phyloP scores from a whole-genome alignment of 2,797 vertebrate genomes.

The Poecilia velifera region DNA sequence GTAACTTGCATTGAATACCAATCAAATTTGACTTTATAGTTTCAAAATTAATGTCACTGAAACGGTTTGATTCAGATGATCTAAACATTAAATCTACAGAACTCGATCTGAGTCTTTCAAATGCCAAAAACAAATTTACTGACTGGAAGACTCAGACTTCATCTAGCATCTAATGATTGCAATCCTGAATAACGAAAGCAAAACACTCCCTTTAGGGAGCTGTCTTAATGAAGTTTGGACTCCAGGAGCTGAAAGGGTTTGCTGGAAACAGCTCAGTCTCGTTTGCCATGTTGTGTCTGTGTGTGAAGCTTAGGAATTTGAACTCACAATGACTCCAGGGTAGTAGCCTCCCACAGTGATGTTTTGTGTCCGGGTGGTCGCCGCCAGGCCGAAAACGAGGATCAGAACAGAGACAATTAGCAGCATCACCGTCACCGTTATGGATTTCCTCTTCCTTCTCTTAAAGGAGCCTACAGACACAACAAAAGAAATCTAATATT shows the following conservation, averaged over 20 bases:
- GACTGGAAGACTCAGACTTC: constrained; percentile 41
- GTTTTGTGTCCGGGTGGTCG: constrained; percentile 97
- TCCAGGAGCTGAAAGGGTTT: constrained; percentile 33
- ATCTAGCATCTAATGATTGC: constrained; percentile 63
- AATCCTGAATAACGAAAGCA: constrained; percentile 78
- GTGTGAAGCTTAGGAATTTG: constrained; percentile 19
- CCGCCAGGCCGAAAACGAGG: constrained; percentile 93
- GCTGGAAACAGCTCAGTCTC: constrained; percentile 17
- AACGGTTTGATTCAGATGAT: neutral
- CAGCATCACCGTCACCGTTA: constrained; percentile 92
- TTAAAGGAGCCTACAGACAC: constrained; percentile 89
- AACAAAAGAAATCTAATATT: neutral
- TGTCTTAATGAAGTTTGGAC: constrained; percentile 41
- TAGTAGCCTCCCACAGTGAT: constrained; percentile 98
- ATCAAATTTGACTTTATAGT: constrained; percentile 22
- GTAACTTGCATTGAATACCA: constrained; percentile 15
- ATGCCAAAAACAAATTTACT: constrained; percentile 55
- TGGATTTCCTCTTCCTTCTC: constrained; percentile 95
- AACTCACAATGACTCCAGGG: constrained; percentile 97
- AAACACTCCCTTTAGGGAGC: constrained; percentile 48
- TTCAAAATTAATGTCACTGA: constrained; percentile 17
- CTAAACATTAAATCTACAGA: neutral
- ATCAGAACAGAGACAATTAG: constrained; percentile 95
- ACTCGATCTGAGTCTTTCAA: constrained; percentile 29
- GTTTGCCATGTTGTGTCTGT: constrained; percentile 3